These are phyloP conservation scores for Macrotus californicus DNA, from an alignment of 2,113 vertebrate species.

Conservation along the genomic window DNA sequence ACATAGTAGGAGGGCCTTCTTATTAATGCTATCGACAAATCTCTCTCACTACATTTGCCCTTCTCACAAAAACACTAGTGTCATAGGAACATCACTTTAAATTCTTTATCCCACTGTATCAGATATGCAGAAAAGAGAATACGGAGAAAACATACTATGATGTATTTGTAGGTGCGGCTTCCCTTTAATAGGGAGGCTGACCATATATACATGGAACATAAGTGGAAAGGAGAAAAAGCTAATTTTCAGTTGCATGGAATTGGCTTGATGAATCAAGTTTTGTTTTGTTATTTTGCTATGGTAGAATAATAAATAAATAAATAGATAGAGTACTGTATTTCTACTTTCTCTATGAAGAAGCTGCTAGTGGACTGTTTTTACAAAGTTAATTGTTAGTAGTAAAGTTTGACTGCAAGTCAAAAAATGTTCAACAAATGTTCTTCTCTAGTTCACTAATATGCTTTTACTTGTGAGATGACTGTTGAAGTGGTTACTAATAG, in stretches of 20 bases:
- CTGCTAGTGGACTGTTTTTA: slow-evolving; percentile 54
- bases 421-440: slow-evolving; percentile 67
- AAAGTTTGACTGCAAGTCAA: slow-evolving; percentile 57
- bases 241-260: slow-evolving; percentile 63
- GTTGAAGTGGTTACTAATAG: slow-evolving; percentile 63
- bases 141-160: slow-evolving; percentile 59
- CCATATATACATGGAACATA: slow-evolving; percentile 51
- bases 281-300: slow-evolving; percentile 58
- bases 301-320: slow-evolving; percentile 83
- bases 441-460: slow-evolving; percentile 50
- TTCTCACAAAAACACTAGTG: slow-evolving; percentile 50
- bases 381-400: slow-evolving; percentile 49
- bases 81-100: slow-evolving; percentile 54
- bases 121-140: slow-evolving; percentile 56
- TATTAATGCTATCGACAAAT: slow-evolving; percentile 38
- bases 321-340: slow-evolving; percentile 69
- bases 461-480: slow-evolving; percentile 65
- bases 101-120: slow-evolving; percentile 58
- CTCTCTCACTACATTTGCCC: slow-evolving; percentile 22
- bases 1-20: slow-evolving; percentile 49
- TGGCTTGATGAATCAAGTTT: slow-evolving; percentile 63
- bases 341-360: slow-evolving; percentile 62
- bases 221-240: slow-evolving; percentile 59
- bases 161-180: slow-evolving; percentile 48
- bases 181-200: neutral